Conservation (phyloP, 2,888 invertebrate genomes). For the Ctenicera cuprea region DNA sequence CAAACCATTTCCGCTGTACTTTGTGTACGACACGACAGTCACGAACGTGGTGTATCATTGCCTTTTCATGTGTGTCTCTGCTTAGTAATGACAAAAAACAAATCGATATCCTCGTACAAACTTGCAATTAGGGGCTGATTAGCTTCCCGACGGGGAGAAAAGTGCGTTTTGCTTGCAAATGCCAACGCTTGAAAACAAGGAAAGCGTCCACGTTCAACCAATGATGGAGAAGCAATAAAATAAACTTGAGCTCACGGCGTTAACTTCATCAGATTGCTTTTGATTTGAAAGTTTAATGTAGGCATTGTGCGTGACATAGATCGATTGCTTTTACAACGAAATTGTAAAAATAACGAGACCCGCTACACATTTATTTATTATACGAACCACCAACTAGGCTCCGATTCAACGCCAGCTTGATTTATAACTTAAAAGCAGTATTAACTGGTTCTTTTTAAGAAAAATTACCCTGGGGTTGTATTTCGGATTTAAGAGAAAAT, state of each 20-base stretch:
- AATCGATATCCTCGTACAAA: slow-evolving; percentile 13
- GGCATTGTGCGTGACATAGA: slow-evolving; percentile 30
- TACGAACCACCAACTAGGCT: slow-evolving; percentile 7
- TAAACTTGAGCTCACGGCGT: slow-evolving; percentile 11
- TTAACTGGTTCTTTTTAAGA: background rate
- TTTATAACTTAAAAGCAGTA: slow-evolving; percentile 6
- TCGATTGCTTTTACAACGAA: slow-evolving; percentile 23
- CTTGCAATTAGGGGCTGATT: slow-evolving; percentile 16
- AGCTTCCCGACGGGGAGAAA: background rate
- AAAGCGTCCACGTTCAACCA: background rate
- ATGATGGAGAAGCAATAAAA: slow-evolving; percentile 28
- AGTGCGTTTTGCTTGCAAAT: background rate
- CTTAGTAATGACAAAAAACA: slow-evolving; percentile 4
- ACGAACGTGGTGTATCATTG: slow-evolving; percentile 6
- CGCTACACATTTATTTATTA: slow-evolving; percentile 10
- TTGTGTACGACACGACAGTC: slow-evolving; percentile 14
- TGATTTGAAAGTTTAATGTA: slow-evolving; percentile 29
- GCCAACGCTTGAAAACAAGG: background rate
- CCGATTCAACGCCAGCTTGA: slow-evolving; percentile 9
- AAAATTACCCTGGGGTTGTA: background rate
- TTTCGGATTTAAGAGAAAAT: background rate
- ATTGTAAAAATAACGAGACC: slow-evolving; percentile 30
- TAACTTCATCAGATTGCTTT: slow-evolving; percentile 28
- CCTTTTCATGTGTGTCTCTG: background rate
- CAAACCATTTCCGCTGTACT: background rate